Base-by-base conservation (phyloP, 2,888 invertebrate species). In the Stomorhina lunata region DNA sequence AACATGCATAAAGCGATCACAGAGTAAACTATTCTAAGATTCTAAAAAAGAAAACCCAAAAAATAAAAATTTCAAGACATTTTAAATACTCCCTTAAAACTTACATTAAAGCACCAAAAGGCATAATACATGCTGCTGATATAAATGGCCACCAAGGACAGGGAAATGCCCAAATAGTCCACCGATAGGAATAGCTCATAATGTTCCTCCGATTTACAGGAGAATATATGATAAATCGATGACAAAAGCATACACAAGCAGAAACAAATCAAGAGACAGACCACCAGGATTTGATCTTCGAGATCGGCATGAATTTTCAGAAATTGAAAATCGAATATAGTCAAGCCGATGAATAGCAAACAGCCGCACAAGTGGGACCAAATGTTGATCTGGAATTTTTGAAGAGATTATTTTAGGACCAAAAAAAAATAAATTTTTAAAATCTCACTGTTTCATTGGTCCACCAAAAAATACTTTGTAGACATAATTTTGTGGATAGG, bases 51-150 rank as follows among this genome's bases (percentile, higher is more conserved):
- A 68, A 84, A 37, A 22, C 32, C 43, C 10, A 27, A 57, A 6
- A 75, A 29, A 65, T 77, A 72, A 73, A 10, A 25, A 34, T 45
- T n/a, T n/a, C n/a, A n/a, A 20, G 2, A 40, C 25, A 65, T 6
- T 57, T 22, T 40, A 63, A 25, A 43, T 15, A 37, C 48, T 4
- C 32, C 5, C 1, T 6, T 20, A 20, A 43, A 27, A 93, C 93
- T 94, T 92, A 97, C 97, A 92, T 94, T 94, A 90, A 97, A 95
- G 91, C 98, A 99, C 95, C 98, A 98, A 92, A 98, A 99, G 10
- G 98, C 98, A 90, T 98, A 98, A 91, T 99, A 98, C 84, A 99
- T 96, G 71, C 98, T 98, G 27, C 98, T 97, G 84, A 98, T 95
- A 91, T 98, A 99, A 89, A 98, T 98, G 72, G 98, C 98, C 65